A percentile compares a stretch with the other conserved stretches of the same genome.
phyloP scores from a whole-genome alignment of 2,888 invertebrate genomes.

The Lasiommata megera region DNA sequence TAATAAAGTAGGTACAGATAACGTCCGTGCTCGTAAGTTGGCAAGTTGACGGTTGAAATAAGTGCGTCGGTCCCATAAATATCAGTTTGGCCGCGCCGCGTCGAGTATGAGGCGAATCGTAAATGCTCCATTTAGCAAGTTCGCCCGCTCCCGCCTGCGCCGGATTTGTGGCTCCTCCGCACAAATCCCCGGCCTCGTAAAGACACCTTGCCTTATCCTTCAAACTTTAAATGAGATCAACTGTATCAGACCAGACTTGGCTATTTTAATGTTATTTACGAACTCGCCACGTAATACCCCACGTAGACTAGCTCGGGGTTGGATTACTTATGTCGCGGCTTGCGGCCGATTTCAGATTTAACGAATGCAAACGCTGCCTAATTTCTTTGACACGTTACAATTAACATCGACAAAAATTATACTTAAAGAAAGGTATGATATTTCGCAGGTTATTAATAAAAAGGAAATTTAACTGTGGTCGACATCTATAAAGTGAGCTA shows the following conservation, averaged over 20 bases:
- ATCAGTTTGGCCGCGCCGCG: slow-evolving; percentile 56
- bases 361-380: background rate
- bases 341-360: background rate
- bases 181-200: slow-evolving; percentile 43
- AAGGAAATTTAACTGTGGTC: too few species aligned
- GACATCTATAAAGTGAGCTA: too few species aligned
- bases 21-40: background rate
- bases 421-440: too few species aligned
- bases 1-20: background rate
- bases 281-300: slow-evolving; percentile 16
- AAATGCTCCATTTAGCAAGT: slow-evolving; percentile 68
- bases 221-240: slow-evolving; percentile 37
- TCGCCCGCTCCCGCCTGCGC: slow-evolving; percentile 33
- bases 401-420: too few species aligned
- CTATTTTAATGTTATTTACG: slow-evolving; percentile 20
- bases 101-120: slow-evolving; percentile 60
- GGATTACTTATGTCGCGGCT: background rate
- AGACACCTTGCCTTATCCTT: slow-evolving; percentile 55
- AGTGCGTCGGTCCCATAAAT: slow-evolving; percentile 64
- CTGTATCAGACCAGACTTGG: slow-evolving; percentile 17
- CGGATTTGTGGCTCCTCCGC: slow-evolving; percentile 50
- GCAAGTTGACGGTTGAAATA: slow-evolving; percentile 22
- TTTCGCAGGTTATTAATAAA: too few species aligned
- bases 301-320: slow-evolving; percentile 12
- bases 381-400: background rate